Base-by-base conservation (phyloP, 23 tunicate genomes). In the Phallusia fumigata region DNA sequence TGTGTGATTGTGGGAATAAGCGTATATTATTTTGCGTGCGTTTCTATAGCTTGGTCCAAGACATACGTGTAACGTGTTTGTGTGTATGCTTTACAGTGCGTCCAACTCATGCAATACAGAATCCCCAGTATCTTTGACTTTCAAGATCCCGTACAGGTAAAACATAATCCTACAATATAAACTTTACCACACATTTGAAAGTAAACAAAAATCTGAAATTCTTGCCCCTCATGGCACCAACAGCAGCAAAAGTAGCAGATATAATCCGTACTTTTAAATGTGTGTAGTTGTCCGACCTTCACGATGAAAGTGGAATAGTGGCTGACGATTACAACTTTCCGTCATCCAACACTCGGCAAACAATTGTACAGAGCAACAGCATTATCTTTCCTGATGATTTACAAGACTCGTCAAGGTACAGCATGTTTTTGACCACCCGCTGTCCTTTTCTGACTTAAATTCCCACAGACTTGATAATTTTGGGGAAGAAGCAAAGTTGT, bases 321-420 rank as follows among this genome's bases (percentile, higher is more conserved):
- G 69, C 69, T 33, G 52, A 28, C 77, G 85, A 81, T 0, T 78
- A 30, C 75, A n/a, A 64, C 10, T 52, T 80, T 11, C 32, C 80
- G 47, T 72, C 76, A 2, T 50, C 75, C 80, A 76, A 53, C 77
- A 52, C 82, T 0, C 73, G 81, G 10, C 36, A 44, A 34, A 87
- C 80, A 24, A 86, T 87, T 51, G 91, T 87, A 44, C 91, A 87
- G 36, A 87, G 91, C 82, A 87, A 87, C 84, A 87, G 91, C 86
- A 87, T 87, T 53, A 83, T 87, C 11, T 87, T 87, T 35, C 51
- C 82, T 44, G 78, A 76, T 33, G 72, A 64, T 30, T 3, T 58
- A 24, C 69, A 58, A 58, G 69, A 58, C 28, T 58, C 69, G 26
- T 22, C 28, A 2, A 58, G 69, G 69, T 24, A 58, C 47, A 40